phyloP scores from a whole-genome alignment of 2,113 vertebrate genomes.

The Sialia sialis region DNA sequence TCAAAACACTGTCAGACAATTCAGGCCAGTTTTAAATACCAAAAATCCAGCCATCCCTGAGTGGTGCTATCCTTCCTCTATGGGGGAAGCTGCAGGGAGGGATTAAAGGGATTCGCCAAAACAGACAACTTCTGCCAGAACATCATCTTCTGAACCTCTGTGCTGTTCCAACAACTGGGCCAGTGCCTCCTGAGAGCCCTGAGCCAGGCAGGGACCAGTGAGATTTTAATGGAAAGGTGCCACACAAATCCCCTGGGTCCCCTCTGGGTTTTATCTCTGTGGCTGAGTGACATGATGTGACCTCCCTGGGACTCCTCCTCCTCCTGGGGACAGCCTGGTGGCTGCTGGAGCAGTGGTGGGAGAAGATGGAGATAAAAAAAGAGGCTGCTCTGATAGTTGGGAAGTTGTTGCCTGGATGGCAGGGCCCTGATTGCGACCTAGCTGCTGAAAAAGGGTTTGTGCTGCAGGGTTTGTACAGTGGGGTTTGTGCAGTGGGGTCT shows the following conservation, averaged over 20 bases:
- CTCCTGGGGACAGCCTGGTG: neutral
- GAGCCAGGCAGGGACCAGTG: fast-evolving
- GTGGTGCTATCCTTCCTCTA: neutral
- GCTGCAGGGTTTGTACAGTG: fast-evolving
- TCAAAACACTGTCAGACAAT: neutral
- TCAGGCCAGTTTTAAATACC: neutral
- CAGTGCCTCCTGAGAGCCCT: neutral
- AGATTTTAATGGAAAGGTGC: neutral
- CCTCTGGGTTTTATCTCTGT: neutral
- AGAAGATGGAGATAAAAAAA: neutral
- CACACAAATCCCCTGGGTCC: neutral
- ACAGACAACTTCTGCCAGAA: neutral
- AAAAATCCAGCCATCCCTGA: neutral
- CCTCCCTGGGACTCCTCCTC: neutral
- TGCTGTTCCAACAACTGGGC: neutral
- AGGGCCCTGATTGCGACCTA: neutral
- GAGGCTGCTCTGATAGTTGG: neutral
- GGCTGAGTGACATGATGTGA: neutral
- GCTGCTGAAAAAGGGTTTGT: neutral
- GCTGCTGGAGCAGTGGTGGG: neutral
- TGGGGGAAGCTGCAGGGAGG: neutral
- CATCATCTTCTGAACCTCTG: neutral
- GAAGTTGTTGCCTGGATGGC: neutral
- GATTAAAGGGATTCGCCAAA: neutral
- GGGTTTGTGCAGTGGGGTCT: too few relatives aligned